phyloP scores from a whole-genome alignment of 2,113 vertebrate species.

The Callipepla squamata region DNA sequence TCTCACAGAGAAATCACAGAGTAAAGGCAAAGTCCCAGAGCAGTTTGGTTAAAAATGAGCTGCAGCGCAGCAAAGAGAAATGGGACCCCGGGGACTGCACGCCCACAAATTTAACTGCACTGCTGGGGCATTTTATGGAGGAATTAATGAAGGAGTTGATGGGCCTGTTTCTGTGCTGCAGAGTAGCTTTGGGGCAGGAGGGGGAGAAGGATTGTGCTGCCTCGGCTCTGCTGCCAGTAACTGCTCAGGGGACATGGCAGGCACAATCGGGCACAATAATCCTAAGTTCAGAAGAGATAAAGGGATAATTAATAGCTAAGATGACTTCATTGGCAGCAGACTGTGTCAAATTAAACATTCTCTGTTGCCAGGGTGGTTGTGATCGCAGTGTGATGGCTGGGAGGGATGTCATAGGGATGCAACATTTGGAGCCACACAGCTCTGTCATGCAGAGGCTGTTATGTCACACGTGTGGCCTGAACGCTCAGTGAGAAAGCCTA shows the following conservation, averaged over 20 bases:
- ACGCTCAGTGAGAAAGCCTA: constrained; percentile 12
- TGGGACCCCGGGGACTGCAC: background rate
- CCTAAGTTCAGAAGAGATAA: background rate
- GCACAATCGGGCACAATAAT: background rate
- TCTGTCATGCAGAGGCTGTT: constrained; percentile 4
- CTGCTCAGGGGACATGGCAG: background rate
- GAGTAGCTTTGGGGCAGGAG: background rate
- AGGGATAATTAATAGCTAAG: constrained; percentile 35
- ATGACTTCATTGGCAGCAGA: constrained; percentile 33
- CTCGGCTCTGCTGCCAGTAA: background rate
- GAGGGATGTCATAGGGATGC: background rate
- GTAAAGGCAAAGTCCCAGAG: background rate
- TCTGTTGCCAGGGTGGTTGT: background rate
- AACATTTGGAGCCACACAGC: background rate
- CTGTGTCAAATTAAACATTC: background rate
- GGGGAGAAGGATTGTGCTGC: background rate
- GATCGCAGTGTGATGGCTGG: background rate
- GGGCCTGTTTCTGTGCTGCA: background rate
- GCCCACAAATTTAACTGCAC: background rate
- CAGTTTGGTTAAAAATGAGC: background rate
- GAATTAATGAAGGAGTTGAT: background rate
- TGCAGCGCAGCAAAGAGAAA: background rate
- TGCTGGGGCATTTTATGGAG: constrained; percentile 27
- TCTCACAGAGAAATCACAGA: constrained; percentile 7
- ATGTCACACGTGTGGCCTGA: background rate